Percentiles rank a stretch among this genome's conserved stretches.
Conservation (phyloP, 2,797 vertebrate genomes). For the Threskiornis aethiopicus region DNA sequence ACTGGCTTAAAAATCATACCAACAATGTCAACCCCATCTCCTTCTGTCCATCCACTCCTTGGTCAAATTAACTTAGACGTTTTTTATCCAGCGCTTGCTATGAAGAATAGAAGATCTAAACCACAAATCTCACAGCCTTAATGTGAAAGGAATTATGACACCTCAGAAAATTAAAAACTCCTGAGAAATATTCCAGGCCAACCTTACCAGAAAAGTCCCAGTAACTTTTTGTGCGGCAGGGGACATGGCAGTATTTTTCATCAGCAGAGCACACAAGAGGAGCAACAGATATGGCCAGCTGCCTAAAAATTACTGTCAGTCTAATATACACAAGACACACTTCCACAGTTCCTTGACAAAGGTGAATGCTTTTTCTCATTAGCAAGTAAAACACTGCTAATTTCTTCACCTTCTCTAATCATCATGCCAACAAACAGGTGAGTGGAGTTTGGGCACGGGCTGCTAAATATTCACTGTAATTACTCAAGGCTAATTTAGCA, state of each 20-base stretch:
- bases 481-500: constrained; percentile 32
- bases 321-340: not conserved
- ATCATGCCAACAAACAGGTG: not conserved
- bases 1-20: not conserved
- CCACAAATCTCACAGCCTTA: accelerated
- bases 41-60: not conserved
- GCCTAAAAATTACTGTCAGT: not conserved
- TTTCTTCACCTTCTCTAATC: constrained; percentile 2
- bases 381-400: not conserved
- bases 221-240: not conserved
- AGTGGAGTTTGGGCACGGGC: not conserved
- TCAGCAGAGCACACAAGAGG: not conserved
- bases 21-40: not conserved
- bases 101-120: not conserved
- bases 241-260: not conserved
- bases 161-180: not conserved
- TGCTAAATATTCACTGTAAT: not conserved
- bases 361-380: not conserved
- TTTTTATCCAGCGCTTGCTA: not conserved
- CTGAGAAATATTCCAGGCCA: not conserved
- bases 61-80: not conserved
- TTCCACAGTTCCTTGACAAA: not conserved
- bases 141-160: not conserved
- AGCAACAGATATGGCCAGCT: not conserved
- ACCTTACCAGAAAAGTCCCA: not conserved